Base-by-base conservation (phyloP, 2,113 vertebrate genomes). In the Electrona antarctica region DNA sequence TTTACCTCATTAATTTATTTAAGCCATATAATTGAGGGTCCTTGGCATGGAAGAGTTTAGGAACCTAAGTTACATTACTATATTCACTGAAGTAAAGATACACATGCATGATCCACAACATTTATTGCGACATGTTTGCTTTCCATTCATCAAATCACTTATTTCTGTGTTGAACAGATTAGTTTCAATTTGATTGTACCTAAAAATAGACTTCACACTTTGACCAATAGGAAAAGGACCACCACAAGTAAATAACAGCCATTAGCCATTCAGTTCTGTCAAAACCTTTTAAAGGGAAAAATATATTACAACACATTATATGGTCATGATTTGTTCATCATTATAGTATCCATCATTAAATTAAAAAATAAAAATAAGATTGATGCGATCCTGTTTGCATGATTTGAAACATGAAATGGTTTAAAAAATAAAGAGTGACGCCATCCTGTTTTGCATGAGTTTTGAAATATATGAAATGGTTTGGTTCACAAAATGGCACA, bases 211-310 rank as follows among this genome's bases (percentile, higher is more conserved):
- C 66, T 60, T 54, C 68, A 66, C 12, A 56, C 13, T 71, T 7
- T 13, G 46, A 73, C 41, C 55, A 64, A 77, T 9, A 3, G 41
- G 65, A 48, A 63, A 49, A 7, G 51, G 9, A 67, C 64, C 47
- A 67, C 64, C 47, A 21, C 15, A 71, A 65, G 1, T 1, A 72
- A 85, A 81, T 67, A 71, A 76, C 76, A 80, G 8, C 12, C 9
- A 79, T 79, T 62, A 75, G 75, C 77, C 50, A 84, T 80, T 55
- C 1, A 47, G 6, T 61, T 73, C 28, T 33, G 58, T 83, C 69
- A 85, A 84, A 84, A 67, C 1, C 13, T 33, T 87, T 85, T 77
- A 77, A 89, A 87, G 67, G 83, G 65, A 79, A 77, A 87, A 73
- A 65, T 41, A 70, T 41, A 41, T 41, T 41, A 41, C 60, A 87